Evolutionary conservation across 53 echinoderm and acorn worm genomes (phyloP).

Genomic region (Arbacia lixula): DNA sequence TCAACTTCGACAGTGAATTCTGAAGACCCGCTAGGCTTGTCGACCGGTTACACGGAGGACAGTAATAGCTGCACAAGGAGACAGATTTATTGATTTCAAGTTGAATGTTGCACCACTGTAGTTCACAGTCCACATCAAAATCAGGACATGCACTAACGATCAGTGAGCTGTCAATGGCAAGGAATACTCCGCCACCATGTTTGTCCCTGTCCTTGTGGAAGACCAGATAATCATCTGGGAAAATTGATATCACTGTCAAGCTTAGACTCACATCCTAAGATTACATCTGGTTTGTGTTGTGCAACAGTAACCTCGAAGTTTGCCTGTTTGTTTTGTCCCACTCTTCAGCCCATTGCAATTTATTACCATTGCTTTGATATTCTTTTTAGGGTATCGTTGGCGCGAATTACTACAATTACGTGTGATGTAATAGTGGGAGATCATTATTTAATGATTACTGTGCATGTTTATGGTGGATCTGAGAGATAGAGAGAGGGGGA

Average conservation of each 20-base stretch:
- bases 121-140: conserved; percentile 24
- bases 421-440: no score
- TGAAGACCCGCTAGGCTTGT: background rate
- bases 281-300: conserved; percentile 33
- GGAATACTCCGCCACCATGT: conserved; percentile 33
- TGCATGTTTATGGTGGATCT: no score
- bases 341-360: conserved; percentile 23
- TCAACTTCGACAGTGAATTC: conserved; percentile 6
- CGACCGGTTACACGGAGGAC: conserved; percentile 17
- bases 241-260: conserved; percentile 21
- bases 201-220: conserved; percentile 10
- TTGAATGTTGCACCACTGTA: conserved; percentile 19
- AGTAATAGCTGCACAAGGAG: conserved; percentile 23
- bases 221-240: conserved; percentile 23
- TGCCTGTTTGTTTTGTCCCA: background rate
- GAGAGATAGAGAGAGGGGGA: no score
- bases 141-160: conserved; percentile 22
- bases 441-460: no score
- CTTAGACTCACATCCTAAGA: conserved; percentile 38
- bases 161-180: conserved; percentile 8
- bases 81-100: background rate
- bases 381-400: background rate
- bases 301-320: conserved; percentile 16
- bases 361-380: conserved; percentile 26
- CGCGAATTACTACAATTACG: background rate